Base-by-base conservation (phyloP, 2,113 vertebrate genomes). In the Sinocyclocheilus anophthalmus region DNA sequence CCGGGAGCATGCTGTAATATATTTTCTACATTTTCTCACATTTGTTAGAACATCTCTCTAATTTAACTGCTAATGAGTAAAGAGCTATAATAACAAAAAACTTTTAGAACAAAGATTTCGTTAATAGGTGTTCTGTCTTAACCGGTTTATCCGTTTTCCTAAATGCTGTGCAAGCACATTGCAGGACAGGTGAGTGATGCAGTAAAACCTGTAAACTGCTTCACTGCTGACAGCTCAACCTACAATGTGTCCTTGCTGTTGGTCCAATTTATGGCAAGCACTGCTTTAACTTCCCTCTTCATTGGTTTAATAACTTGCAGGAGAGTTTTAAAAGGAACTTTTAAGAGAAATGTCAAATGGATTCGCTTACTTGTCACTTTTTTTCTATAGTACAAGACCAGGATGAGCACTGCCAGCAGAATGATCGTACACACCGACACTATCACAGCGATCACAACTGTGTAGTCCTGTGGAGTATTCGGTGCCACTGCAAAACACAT, bases 281-380 rank as follows among this genome's bases (percentile, higher is more conserved):
- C 72, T 48, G 42, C n/a, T 67, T 26, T 48, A 72, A n/a, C 69
- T 72, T 72, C 69, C 22, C 37, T 72, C 39, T 14, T 22, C 72
- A 76, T 8, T 76, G 72, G 72, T 76, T 76, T 26, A 50, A 76
- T 48, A 76, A 76, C 72, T 76, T 76, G 39, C 72, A 26, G 72
- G n/a, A 48, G n/a, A 76, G 73, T 16, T 50, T 76, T 26, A 76
- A 76, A 50, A 6, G n/a, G 73, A 50, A 76, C n/a, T 76, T 76
- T 76, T 26, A 50, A 5, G 26, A 77, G 24, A 24, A 63, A 80
- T 24, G 37, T n/a, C 18, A 63, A 61, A 18, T 13, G 24, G 6
- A 81, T 85, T 55, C 88, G 84, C 93, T 86, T 93, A 94, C 94
- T 91, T 89, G 90, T 81, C 90, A 81, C 85, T 90, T 81, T 92